Evolutionary conservation across 2,797 vertebrate genomes (phyloP), one percentile per base, ranked within the genome.

Genomic region (Serranus cabrilla): DNA sequence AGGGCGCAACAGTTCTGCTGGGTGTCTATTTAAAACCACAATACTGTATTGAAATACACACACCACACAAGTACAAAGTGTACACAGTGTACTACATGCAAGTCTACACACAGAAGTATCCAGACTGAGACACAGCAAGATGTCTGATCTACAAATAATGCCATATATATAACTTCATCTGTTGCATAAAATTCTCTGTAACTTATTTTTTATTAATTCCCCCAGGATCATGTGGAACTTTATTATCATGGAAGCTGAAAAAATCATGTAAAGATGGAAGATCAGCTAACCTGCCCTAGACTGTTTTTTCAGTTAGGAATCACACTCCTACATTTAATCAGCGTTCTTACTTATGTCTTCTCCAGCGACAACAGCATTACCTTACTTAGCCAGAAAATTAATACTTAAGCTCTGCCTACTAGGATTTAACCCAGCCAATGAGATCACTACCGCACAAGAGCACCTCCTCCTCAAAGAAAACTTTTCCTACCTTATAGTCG

Each of bases 361-460:
- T 37, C 45, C 23, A 52, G 27, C 21, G 39, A 42, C 2, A 12
- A 52, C 47, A 58, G 57, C 13, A 45, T 74, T 72, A 70, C 76
- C 52, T 56, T 72, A 64, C 59, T 67, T 74, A 74, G 71, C 59
- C 55, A 83, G 63, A 78, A 68, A 51, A 71, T 58, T 13, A 49
- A 23, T 31, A 55, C 5, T 56, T 6, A 21, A 60, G 63, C 69
- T 66, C 80, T 67, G 37, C 69, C 68, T 20, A 62, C 73, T 2
- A 3, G 17, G 39, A 27, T 71, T 79, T 39, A 25, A 64, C 55
- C 66, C 62, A 68, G 16, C 85, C 83, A 87, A 76, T 84, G 51
- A 80, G 56, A 82, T 85, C 34, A 47, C 56, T 34, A 47, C 51
- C 34, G 64, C 51, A 31, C 25, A 64, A 47, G 14, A 47, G 20